Base-by-base conservation (phyloP, 1,140 invertebrate genomes). In the Nebria ingens region DNA sequence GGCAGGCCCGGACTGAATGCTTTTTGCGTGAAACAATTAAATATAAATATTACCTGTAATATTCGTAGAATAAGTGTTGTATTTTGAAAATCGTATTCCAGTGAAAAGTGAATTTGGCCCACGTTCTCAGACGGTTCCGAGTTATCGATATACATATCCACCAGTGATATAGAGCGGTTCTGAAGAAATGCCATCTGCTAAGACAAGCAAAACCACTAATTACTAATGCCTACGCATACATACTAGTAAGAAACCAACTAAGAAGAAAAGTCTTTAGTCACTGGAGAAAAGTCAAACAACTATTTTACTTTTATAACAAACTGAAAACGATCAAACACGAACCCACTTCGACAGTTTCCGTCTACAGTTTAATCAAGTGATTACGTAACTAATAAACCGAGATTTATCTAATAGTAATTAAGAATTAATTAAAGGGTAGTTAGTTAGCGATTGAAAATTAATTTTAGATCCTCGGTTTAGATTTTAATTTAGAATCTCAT, bases 11-110 rank as follows among this genome's bases (percentile, higher is more conserved):
- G n/a, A n/a, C n/a, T n/a, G n/a, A n/a, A n/a, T n/a, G n/a, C n/a
- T n/a, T n/a, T n/a, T n/a, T n/a, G n/a, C n/a, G n/a, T 34, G n/a
- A 57, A 57, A 21, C 15, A 56, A 22, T 20, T 9, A 9, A 34
- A 34, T 9, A 34, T 6, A 34, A 34, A 34, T 34, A 34, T 34
- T 71, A 90, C 89, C 82, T 93, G 90, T 65, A 93, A 83, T 64
- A 94, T 91, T 73, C 87, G 87, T 58, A 96, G 74, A 59, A 94
- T 92, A 63, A 96, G 82, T 45, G 92, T 96, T 57, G 89, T 91
- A 64, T 91, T 91, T 75, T 93, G 91, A 73, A 95, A 95, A 75
- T 97, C 91, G 71, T 97, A 97, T 71, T 93, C 91, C 64, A 97
- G 74, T 45, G 88, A 92, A 75, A 97, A 93, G 71, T 97, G 92